Evolutionary conservation across 2,797 vertebrate genomes (phyloP).

Genomic region (Spea hammondii): DNA sequence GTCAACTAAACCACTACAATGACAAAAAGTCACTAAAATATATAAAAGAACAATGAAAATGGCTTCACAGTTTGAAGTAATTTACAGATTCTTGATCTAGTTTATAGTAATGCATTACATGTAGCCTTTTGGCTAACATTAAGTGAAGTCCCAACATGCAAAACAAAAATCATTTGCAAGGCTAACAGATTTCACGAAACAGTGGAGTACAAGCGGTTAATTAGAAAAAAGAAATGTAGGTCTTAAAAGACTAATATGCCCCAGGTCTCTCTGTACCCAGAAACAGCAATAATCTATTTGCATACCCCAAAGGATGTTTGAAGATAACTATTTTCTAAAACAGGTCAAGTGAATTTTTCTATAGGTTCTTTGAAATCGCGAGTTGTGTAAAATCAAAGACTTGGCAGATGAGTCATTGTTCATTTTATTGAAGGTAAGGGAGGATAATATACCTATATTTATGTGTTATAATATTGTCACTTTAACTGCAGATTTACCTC

Average conservation of each 20-base stretch:
- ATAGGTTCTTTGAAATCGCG: slow-evolving; percentile 6
- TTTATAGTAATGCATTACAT: no score
- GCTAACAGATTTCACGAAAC: not conserved
- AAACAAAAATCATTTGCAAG: slow-evolving; percentile 13
- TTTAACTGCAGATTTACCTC: no score
- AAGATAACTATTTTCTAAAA: slow-evolving; percentile 27
- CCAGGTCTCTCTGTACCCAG: slow-evolving; percentile 6
- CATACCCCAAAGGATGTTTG: slow-evolving; percentile 32
- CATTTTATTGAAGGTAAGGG: not conserved
- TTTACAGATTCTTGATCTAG: no score
- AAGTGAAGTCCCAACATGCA: not conserved
- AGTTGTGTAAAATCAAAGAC: not conserved
- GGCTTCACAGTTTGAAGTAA: no score
- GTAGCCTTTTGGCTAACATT: no score
- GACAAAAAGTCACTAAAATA: no score
- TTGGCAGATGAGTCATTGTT: not conserved
- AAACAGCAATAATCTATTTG: slow-evolving; percentile 23
- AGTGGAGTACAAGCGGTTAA: slow-evolving; percentile 26
- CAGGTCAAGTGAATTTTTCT: slow-evolving; percentile 45
- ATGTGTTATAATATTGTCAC: no score
- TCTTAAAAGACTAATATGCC: slow-evolving; percentile 17
- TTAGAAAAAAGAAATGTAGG: slow-evolving; percentile 1
- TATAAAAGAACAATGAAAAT: no score
- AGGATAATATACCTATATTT: no score
- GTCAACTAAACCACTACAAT: no score